A percentile compares a stretch with the other conserved stretches of the same genome.
These are phyloP conservation scores for Piaya cayana DNA, from an alignment of 2,113 vertebrate species.

Conservation along the genomic window DNA sequence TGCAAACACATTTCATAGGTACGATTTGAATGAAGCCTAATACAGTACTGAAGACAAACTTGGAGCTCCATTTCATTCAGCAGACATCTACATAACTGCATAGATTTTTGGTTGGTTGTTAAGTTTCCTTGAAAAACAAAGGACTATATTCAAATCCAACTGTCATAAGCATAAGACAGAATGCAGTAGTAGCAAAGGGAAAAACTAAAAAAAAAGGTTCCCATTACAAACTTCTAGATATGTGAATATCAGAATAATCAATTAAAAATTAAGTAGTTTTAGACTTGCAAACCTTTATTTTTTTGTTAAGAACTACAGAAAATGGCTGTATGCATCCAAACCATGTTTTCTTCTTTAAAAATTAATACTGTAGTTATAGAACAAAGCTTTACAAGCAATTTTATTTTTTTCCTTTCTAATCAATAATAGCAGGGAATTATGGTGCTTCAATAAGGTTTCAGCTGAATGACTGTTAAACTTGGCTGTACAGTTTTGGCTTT, in stretches of 20 bases:
- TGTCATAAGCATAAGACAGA: background rate
- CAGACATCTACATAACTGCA: background rate
- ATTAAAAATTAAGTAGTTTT: background rate
- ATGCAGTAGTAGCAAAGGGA: background rate
- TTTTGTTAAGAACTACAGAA: background rate
- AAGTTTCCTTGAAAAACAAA: constrained; percentile 22
- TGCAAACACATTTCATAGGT: background rate
- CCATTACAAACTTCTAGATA: background rate
- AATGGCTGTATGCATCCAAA: background rate
- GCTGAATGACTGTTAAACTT: background rate
- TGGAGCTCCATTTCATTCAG: background rate
- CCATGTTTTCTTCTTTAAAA: background rate
- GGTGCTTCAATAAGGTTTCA: background rate
- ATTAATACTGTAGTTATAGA: background rate
- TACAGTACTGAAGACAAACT: background rate
- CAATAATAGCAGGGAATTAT: background rate
- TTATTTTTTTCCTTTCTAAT: background rate
- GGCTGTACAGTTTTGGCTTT: background rate
- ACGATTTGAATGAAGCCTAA: background rate
- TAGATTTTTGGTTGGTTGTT: background rate
- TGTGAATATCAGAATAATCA: background rate
- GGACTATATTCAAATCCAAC: background rate
- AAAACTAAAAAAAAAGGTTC: background rate
- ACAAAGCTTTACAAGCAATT: background rate
- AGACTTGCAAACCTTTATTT: background rate